Conservation (phyloP, 2,113 vertebrate genomes). For the Aptenodytes patagonicus region DNA sequence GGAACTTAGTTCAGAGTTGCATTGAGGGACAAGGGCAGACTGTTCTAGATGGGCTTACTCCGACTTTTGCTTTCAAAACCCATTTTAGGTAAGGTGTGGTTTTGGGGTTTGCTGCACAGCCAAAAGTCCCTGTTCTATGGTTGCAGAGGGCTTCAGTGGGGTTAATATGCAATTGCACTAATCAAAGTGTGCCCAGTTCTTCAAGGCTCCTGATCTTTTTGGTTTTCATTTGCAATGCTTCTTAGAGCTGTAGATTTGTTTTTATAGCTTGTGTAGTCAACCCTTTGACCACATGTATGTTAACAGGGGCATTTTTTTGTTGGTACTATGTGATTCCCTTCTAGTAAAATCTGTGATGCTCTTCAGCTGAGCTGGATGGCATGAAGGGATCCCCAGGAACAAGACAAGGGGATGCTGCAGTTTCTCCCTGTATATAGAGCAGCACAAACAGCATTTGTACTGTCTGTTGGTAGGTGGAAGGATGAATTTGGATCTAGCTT, state of each 20-base stretch:
- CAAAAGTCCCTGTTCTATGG: not conserved
- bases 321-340: not conserved
- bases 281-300: not conserved
- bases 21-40: not conserved
- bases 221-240: not conserved
- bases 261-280: not conserved
- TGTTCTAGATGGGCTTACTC: not conserved
- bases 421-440: not conserved
- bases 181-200: not conserved
- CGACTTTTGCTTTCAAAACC: not conserved
- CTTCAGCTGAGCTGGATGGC: not conserved
- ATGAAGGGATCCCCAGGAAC: not conserved
- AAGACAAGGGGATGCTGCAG: not conserved
- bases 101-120: not conserved
- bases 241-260: not conserved
- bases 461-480: not conserved
- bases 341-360: not conserved
- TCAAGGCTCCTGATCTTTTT: not conserved
- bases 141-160: not conserved
- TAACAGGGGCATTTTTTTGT: not conserved
- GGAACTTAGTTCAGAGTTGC: not conserved
- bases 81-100: not conserved
- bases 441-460: accelerated
- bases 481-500: not conserved
- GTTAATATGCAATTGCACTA: not conserved